Evolutionary conservation across 2,888 invertebrate genomes (phyloP).

Genomic region (Euzetes globulus): DNA sequence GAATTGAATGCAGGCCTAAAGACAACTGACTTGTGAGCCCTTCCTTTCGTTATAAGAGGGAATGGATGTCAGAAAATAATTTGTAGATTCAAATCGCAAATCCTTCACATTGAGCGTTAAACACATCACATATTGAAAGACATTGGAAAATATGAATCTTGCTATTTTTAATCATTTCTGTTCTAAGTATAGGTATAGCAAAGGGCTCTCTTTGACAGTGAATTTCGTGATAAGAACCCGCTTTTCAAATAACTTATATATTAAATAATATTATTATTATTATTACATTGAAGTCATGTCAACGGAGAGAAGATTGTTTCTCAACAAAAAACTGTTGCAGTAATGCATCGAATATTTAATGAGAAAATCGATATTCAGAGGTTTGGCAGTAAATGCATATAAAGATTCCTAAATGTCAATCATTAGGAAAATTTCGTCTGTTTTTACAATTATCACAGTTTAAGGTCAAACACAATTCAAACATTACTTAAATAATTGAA

Average conservation of each 20-base stretch:
- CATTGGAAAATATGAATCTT: background rate
- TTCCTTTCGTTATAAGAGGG: background rate
- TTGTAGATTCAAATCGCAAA: background rate
- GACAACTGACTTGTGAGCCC: background rate
- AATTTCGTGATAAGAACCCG: background rate
- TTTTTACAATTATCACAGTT: background rate
- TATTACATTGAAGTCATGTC: too few relatives aligned
- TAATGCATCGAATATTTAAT: conserved; percentile 1
- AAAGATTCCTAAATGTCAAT: background rate
- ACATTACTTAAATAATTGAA: background rate
- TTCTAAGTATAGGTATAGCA: background rate
- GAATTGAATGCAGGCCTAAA: too few relatives aligned
- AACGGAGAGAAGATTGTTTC: background rate
- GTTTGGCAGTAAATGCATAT: background rate
- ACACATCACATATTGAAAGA: background rate
- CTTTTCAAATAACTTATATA: too few relatives aligned
- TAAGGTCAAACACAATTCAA: background rate
- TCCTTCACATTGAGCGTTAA: background rate
- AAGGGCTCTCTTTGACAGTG: background rate
- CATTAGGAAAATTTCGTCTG: background rate
- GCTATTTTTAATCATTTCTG: background rate
- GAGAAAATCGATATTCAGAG: conserved; percentile 9
- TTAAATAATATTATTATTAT: too few relatives aligned
- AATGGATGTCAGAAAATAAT: conserved; percentile 8
- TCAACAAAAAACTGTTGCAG: background rate